Base-by-base conservation (phyloP, 1,140 invertebrate genomes). In the Geopemphigus sp. region DNA sequence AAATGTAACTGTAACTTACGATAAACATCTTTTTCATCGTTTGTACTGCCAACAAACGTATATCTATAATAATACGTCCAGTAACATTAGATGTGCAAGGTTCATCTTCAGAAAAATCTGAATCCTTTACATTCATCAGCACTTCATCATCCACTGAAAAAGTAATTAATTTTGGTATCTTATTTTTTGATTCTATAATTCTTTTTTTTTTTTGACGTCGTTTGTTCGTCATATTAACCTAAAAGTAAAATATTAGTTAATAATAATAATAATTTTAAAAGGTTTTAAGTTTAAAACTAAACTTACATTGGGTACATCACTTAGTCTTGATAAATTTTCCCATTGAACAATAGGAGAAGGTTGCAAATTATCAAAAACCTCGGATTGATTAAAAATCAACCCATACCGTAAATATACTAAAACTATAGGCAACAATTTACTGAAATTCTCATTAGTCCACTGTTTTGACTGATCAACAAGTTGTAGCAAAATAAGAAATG, bases 61-160 rank as follows among this genome's bases (percentile, higher is more conserved):
- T 47, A 17, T 78, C 32, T 59, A 57, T 50, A 14, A 15, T n/a
- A 17, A 45, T 26, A 47, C 3, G n/a, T 26, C 39, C 57, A 50
- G 4, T 47, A 0, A 59, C 22, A 78, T 59, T 47, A 26, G 54
- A 61, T 17, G 24, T 19, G 1, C 22, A 61, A n/a, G 15, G 74
- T 78, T 78, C 74, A 50, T 78, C 74, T 45, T 78, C 74, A 26
- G 74, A 78, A 78, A 78, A 78, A 78, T 78, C 74, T 47, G 74
- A 63, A 78, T 78, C 57, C 47, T 39, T 78, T 8, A 78, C 22
- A 15, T 63, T 50, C 57, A 78, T 63, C 19, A 78, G 63, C 0
- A 47, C 17, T 47, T 78, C 74, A 47, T 63, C 74, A 3, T 78
- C 74, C 12, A 61, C 57, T 61, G 74, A 61, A 63, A 78, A 50